phyloP scores from a whole-genome alignment of 2,113 vertebrate species.

The Miniopterus natalensis region DNA sequence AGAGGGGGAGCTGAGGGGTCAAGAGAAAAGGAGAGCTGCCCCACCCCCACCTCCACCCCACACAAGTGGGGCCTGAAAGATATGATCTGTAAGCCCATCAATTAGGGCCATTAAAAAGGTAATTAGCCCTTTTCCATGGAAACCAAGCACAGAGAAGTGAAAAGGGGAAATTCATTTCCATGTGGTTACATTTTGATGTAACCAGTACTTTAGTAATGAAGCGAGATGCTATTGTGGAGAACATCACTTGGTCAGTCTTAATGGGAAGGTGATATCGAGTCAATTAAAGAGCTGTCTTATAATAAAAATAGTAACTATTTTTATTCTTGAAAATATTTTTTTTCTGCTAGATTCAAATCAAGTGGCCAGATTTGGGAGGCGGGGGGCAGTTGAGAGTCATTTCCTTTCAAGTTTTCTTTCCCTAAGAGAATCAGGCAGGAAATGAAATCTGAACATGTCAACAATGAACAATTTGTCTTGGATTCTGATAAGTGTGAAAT shows the following conservation, averaged over 20 bases:
- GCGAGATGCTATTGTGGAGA: not conserved
- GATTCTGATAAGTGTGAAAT: constrained; percentile 9
- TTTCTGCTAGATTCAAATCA: not conserved
- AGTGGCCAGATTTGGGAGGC: not conserved
- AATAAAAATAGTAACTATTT: not conserved
- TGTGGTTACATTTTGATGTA: constrained; percentile 83
- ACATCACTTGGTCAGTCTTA: not conserved
- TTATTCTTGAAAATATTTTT: constrained; percentile 46
- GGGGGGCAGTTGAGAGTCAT: not conserved
- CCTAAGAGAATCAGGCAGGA: constrained; percentile 3
- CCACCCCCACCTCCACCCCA: not conserved
- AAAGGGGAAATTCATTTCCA: constrained; percentile 81
- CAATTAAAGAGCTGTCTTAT: not conserved
- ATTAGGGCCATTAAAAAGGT: constrained; percentile 89
- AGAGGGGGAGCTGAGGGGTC: constrained; percentile 74
- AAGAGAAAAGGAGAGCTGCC: constrained; percentile 75
- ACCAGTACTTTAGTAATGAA: constrained; percentile 62
- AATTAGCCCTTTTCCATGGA: constrained; percentile 89
- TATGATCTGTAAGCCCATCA: constrained; percentile 83
- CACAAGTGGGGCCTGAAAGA: constrained; percentile 80
- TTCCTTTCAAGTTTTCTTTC: constrained; percentile 42
- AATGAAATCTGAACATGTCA: constrained; percentile 36
- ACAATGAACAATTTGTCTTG: constrained; percentile 5
- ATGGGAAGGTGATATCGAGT: constrained; percentile 30
- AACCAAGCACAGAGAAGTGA: constrained; percentile 82